These are phyloP conservation scores for Anhinga rufa DNA, from an alignment of 2,113 vertebrate species.

Conservation along the genomic window DNA sequence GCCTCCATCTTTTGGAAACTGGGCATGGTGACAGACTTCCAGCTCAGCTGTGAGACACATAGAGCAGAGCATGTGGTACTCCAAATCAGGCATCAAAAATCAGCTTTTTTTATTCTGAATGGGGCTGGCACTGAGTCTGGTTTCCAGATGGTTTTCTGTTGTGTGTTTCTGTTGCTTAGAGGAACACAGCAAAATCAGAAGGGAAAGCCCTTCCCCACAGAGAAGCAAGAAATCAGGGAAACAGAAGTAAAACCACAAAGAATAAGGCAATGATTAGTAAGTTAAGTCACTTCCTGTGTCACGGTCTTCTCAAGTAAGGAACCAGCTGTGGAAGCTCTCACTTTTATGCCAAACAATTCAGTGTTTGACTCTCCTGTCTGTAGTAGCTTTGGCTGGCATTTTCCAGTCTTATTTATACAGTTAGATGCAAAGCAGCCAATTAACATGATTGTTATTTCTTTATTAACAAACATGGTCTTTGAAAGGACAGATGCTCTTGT, in stretches of 20 bases:
- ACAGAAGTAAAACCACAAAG: not conserved
- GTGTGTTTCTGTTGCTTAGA: constrained; percentile 8
- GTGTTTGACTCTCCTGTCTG: not conserved
- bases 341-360: not conserved
- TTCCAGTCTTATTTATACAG: constrained; percentile 17
- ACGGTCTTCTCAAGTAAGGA: not conserved
- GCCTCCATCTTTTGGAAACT: not conserved
- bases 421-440: constrained; percentile 28
- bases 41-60: not conserved
- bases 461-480: constrained; percentile 16
- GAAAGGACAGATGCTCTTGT: constrained; percentile 24
- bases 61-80: not conserved
- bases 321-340: not conserved
- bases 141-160: constrained; percentile 37
- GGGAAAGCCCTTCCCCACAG: not conserved
- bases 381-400: constrained; percentile 35
- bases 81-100: constrained; percentile 20
- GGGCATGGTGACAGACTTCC: not conserved
- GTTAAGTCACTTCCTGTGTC: not conserved
- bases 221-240: not conserved
- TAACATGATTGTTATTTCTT: not conserved
- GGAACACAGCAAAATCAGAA: constrained; percentile 18
- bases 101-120: not conserved
- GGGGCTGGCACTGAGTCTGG: not conserved
- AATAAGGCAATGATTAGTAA: not conserved